Base-by-base conservation (phyloP, 2,888 invertebrate species). In the Pandemis heparana region DNA sequence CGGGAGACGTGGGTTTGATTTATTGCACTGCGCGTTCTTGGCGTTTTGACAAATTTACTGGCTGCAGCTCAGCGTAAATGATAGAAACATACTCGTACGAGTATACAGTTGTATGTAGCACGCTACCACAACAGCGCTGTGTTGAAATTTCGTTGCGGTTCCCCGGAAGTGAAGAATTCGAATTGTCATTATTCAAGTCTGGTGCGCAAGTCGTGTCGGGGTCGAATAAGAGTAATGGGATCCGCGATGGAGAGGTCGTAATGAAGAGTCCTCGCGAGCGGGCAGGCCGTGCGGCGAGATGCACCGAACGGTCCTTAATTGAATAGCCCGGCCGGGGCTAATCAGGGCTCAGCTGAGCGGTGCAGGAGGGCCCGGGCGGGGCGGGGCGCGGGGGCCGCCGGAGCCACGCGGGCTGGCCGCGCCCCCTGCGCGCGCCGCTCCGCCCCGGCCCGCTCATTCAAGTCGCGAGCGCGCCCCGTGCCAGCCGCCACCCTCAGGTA, bases 371-470 rank as follows among this genome's bases (percentile, higher is more conserved):
- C 81, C 83, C 83, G 80, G 83, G 83, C 79, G 86, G 86, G 82
- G 86, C 78, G 86, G 88, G 85, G 88, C 87, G 85, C 88, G 87
- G 87, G 82, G 83, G 23, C 23, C 85, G 85, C 91, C 85, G 94
- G 94, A 95, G 93, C 92, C 93, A 92, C 93, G 94, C 93, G 90
- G 94, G 91, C 93, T 93, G 86, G 93, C 92, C 95, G 95, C 96
- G 96, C 96, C 94, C 94, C 95, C 92, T 92, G 93, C 94, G 94
- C 95, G 95, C 95, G 95, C 95, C 95, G 95, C 91, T 80, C 88
- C 87, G 86, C 87, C 88, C 92, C 95, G 94, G 84, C 87, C 83
- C 83, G 88, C 93, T 93, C 94, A 94, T 92, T 94, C 94, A 93
- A 92, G 94, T 94, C 89, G 91, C 92, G 88, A 92, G 91, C 91